These are phyloP conservation scores for Ceriagrion tenellum DNA, from an alignment of 2,888 invertebrate genomes.

Conservation along the genomic window DNA sequence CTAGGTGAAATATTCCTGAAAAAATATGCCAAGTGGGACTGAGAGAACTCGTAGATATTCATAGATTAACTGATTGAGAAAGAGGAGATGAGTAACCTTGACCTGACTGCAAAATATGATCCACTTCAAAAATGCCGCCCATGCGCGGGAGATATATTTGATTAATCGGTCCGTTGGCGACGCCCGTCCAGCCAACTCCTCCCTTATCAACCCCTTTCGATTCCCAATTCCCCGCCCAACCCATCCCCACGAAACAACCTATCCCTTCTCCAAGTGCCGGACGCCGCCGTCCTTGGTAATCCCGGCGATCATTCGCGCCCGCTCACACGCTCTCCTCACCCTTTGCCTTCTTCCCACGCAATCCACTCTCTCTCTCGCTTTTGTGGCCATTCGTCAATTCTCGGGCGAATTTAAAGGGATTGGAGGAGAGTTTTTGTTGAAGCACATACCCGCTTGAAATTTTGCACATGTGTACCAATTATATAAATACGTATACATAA, in stretches of 20 bases:
- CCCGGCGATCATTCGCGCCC: background rate
- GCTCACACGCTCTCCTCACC: background rate
- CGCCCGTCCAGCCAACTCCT: background rate
- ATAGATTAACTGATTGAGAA: no score
- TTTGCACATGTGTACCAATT: no score
- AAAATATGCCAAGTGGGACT: no score
- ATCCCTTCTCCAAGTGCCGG: background rate
- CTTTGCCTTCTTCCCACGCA: background rate
- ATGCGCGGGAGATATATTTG: background rate
- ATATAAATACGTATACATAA: no score
- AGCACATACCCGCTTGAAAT: no score
- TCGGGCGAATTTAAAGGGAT: background rate
- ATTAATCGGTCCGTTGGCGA: background rate
- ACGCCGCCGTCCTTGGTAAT: background rate
- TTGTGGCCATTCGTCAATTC: background rate
- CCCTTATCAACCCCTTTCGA: background rate
- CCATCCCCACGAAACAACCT: background rate
- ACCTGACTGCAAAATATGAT: background rate
- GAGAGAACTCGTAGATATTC: no score
- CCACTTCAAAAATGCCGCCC: background rate
- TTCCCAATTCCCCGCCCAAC: background rate
- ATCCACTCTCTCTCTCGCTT: background rate
- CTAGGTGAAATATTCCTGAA: no score
- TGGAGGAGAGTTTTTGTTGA: no score
- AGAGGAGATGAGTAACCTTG: background rate